Percentiles rank a stretch among this genome's conserved stretches.
phyloP scores from a whole-genome alignment of 2,888 invertebrate species.

The Amphipyra berbera region DNA sequence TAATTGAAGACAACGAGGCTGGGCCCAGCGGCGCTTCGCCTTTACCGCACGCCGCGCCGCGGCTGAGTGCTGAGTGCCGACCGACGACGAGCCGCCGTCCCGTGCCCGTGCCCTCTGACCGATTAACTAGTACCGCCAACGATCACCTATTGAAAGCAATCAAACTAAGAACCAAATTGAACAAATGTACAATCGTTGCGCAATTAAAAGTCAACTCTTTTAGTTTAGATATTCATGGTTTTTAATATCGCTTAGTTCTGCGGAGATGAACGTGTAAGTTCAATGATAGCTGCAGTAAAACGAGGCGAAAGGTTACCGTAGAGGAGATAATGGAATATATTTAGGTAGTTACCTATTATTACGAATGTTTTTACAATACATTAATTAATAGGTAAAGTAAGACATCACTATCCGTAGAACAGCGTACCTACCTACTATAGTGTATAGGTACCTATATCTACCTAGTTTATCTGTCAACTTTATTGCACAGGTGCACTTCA shows the following conservation, averaged over 20 bases:
- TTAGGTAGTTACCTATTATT: too few species aligned
- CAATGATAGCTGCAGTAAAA: too few species aligned
- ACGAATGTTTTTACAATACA: too few species aligned
- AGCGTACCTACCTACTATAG: too few species aligned
- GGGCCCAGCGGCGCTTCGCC: conserved; percentile 24
- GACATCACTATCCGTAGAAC: too few species aligned
- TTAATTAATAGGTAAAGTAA: too few species aligned
- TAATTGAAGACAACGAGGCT: conserved; percentile 64
- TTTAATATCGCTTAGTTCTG: neutral
- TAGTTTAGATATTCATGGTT: neutral
- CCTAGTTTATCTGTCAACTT: too few species aligned
- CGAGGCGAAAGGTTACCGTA: too few species aligned
- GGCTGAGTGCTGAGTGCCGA: too few species aligned
- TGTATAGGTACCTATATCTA: too few species aligned
- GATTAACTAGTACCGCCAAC: conserved; percentile 39
- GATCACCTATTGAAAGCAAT: conserved; percentile 60
- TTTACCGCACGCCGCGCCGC: conserved; percentile 16
- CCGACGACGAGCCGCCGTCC: conserved; percentile 1
- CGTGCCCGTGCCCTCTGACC: conserved; percentile 46
- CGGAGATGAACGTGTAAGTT: neutral
- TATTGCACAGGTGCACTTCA: too few species aligned
- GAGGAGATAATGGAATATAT: too few species aligned
- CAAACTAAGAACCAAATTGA: conserved; percentile 53
- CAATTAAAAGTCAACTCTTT: conserved; percentile 17
- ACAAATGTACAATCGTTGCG: conserved; percentile 16